Evolutionary conservation across 2,888 invertebrate species (phyloP).

Genomic region (Leucophenga montana): DNA sequence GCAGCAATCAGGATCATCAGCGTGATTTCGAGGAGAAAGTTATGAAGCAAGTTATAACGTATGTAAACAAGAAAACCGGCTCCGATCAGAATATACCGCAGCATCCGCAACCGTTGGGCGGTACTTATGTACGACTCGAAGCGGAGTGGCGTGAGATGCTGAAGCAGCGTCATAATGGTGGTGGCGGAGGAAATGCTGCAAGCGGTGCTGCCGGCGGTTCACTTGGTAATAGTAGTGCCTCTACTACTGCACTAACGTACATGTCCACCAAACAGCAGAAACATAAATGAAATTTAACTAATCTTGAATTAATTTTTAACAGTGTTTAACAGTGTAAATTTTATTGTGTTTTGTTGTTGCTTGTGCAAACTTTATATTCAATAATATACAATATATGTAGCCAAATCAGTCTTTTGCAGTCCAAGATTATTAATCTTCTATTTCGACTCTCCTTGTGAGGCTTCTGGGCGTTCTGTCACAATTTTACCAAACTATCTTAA

Average conservation of each 20-base stretch:
- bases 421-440: too few species aligned
- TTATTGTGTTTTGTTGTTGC: too few species aligned
- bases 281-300: too few species aligned
- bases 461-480: too few species aligned
- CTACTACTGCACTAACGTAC: too few species aligned
- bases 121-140: slow-evolving; percentile 83
- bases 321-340: too few species aligned
- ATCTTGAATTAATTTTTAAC: too few species aligned
- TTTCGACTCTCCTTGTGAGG: too few species aligned
- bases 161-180: slow-evolving; percentile 60
- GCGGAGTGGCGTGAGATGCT: slow-evolving; percentile 82
- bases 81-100: slow-evolving; percentile 60
- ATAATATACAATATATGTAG: too few species aligned
- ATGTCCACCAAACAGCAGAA: not conserved
- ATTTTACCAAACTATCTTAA: too few species aligned
- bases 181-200: slow-evolving; percentile 17
- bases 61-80: slow-evolving; percentile 70
- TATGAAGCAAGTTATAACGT: slow-evolving; percentile 74
- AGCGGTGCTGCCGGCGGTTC: slow-evolving; percentile 31
- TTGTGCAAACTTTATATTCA: too few species aligned
- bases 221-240: slow-evolving; percentile 10
- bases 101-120: slow-evolving; percentile 74
- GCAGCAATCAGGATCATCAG: slow-evolving; percentile 91
- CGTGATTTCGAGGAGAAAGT: slow-evolving; percentile 87
- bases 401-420: too few species aligned